Percentiles rank a stretch among this genome's conserved stretches.
Conservation (phyloP, 1,140 invertebrate genomes). For the Drosophila lacertosa region DNA sequence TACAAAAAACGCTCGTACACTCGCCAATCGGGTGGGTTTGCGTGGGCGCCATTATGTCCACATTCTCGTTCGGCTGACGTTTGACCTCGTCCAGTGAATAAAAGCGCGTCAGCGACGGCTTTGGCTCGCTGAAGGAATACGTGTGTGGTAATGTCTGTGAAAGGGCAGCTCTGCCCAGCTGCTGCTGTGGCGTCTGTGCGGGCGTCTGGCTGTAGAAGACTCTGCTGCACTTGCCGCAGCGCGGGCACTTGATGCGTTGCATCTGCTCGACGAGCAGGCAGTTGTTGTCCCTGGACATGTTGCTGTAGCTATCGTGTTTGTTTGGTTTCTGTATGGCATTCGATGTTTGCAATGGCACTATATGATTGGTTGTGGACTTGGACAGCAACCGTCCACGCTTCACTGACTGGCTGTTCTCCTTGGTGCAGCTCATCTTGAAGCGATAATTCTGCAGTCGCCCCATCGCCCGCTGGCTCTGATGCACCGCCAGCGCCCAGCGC, state of each 20-base stretch:
- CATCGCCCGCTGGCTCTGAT: constrained; percentile 31
- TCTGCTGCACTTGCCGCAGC: constrained; percentile 58
- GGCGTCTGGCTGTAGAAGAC: constrained; percentile 48
- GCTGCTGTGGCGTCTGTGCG: constrained; percentile 1
- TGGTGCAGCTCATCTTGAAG: constrained; percentile 57
- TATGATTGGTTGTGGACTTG: constrained; percentile 22
- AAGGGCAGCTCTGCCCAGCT: neutral
- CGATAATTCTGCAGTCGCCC: constrained; percentile 62
- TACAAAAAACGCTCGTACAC: constrained; percentile 56
- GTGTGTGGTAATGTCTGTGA: constrained; percentile 58
- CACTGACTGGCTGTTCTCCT: constrained; percentile 54
- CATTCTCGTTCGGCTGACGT: neutral
- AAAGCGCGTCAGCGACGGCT: constrained; percentile 42
- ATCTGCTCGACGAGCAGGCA: constrained; percentile 49
- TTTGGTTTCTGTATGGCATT: constrained; percentile 47
- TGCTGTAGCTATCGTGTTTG: constrained; percentile 21
- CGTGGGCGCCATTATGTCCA: neutral
- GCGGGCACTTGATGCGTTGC: constrained; percentile 67
- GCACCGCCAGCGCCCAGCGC: constrained; percentile 52
- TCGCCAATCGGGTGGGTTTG: constrained; percentile 51
- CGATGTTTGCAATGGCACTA: constrained; percentile 69
- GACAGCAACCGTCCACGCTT: constrained; percentile 36
- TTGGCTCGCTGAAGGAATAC: constrained; percentile 13
- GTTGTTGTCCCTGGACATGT: constrained; percentile 41
- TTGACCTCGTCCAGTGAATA: constrained; percentile 60